Evolutionary conservation across 2,888 invertebrate genomes (phyloP).

Genomic region (Graphium colonna): DNA sequence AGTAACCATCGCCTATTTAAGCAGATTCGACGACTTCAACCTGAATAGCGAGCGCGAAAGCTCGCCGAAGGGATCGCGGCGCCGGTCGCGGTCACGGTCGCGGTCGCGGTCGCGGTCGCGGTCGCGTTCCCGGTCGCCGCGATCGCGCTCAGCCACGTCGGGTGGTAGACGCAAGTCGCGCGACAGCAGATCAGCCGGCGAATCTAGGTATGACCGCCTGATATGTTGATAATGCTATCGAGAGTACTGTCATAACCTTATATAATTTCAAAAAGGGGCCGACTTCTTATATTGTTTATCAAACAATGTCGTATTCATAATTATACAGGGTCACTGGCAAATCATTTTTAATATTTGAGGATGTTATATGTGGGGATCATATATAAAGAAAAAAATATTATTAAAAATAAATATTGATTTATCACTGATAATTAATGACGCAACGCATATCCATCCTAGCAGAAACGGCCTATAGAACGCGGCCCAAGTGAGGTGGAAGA

Average conservation of each 20-base stretch:
- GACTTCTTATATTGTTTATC: background rate
- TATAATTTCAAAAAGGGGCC: background rate
- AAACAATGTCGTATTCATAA: too few relatives aligned
- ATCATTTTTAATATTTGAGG: too few relatives aligned
- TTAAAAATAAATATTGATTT: too few relatives aligned
- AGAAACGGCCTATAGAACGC: too few relatives aligned
- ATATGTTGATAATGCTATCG: too few relatives aligned
- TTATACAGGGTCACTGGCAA: too few relatives aligned
- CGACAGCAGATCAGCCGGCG: constrained; percentile 66
- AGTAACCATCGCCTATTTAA: background rate
- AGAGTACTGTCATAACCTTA: too few relatives aligned
- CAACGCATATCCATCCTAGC: too few relatives aligned
- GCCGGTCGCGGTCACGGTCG: constrained; percentile 43
- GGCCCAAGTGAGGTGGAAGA: too few relatives aligned
- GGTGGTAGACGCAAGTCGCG: constrained; percentile 59
- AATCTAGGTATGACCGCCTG: constrained; percentile 60
- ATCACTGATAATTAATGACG: too few relatives aligned
- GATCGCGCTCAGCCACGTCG: constrained; percentile 41
- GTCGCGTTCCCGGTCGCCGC: constrained; percentile 30
- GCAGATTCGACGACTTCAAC: constrained; percentile 74
- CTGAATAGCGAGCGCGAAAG: constrained; percentile 72
- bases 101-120: constrained; percentile 57
- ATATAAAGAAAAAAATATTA: too few relatives aligned
- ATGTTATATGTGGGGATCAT: too few relatives aligned
- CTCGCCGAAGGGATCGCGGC: constrained; percentile 57